Conservation (phyloP, 2,888 invertebrate genomes). For the Protula sp. region DNA sequence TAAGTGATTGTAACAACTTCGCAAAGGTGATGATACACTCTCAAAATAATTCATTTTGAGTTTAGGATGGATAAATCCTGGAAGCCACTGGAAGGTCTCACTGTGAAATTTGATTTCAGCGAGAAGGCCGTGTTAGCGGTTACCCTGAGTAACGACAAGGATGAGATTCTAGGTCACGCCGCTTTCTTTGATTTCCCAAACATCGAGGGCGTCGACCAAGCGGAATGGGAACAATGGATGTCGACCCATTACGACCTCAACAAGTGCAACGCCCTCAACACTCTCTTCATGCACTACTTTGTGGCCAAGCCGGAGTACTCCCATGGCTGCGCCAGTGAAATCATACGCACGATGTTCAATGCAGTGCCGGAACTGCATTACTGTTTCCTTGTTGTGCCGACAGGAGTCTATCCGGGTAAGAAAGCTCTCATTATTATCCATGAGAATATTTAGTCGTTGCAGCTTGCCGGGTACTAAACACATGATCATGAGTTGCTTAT, state of each 20-base stretch:
- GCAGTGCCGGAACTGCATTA: slow-evolving; percentile 51
- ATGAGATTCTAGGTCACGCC: slow-evolving; percentile 51
- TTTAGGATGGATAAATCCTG: too few relatives aligned
- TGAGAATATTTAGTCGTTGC: too few relatives aligned
- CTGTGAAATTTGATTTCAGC: slow-evolving; percentile 34
- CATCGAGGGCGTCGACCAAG: slow-evolving; percentile 34
- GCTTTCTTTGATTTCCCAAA: slow-evolving; percentile 53
- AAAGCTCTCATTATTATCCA: too few relatives aligned
- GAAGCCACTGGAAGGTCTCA: too few relatives aligned
- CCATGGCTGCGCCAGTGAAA: slow-evolving; percentile 47
- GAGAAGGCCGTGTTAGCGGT: slow-evolving; percentile 52
- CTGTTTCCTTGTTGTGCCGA: slow-evolving; percentile 44
- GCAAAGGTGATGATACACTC: too few relatives aligned
- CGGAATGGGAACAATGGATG: slow-evolving; percentile 48
- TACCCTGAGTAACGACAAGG: slow-evolving; percentile 46
- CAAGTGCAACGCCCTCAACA: slow-evolving; percentile 40
- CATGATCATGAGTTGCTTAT: too few relatives aligned
- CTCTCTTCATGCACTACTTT: slow-evolving; percentile 52
- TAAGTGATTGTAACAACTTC: too few relatives aligned
- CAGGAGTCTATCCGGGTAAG: slow-evolving; percentile 43
- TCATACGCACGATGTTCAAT: slow-evolving; percentile 50
- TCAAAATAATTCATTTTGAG: too few relatives aligned
- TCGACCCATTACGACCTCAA: slow-evolving; percentile 24
- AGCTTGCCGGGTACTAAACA: too few relatives aligned
- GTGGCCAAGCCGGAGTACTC: slow-evolving; percentile 48